phyloP scores from a whole-genome alignment of 2,797 vertebrate genomes.

The Microctenopoma lineatum region DNA sequence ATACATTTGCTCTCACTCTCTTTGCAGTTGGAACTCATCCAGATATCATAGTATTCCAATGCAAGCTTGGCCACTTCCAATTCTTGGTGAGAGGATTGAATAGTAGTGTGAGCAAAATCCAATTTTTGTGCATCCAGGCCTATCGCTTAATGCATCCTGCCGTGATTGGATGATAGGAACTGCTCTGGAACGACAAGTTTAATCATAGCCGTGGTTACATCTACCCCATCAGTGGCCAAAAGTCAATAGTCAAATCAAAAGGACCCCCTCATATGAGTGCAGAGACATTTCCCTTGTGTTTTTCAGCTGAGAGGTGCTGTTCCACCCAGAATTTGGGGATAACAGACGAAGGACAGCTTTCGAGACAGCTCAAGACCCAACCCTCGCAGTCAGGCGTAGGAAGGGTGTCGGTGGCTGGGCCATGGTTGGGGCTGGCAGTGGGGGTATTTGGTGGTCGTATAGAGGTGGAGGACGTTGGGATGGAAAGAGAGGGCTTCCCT shows the following conservation, averaged over 20 bases:
- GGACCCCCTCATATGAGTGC: conserved; percentile 73
- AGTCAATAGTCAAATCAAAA: conserved; percentile 75
- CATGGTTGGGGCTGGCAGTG: conserved; percentile 68
- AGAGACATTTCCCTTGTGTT: conserved; percentile 73
- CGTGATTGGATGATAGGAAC: conserved; percentile 68
- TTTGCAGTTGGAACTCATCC: conserved; percentile 57
- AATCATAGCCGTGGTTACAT: conserved; percentile 72
- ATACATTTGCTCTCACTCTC: conserved; percentile 39
- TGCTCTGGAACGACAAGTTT: conserved; percentile 73
- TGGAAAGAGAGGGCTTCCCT: conserved; percentile 80
- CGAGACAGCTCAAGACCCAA: conserved; percentile 43
- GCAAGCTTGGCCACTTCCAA: conserved; percentile 70
- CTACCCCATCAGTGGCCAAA: conserved; percentile 68
- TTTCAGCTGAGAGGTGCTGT: conserved; percentile 63
- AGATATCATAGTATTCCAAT: conserved; percentile 68
- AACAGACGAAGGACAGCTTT: conserved; percentile 53
- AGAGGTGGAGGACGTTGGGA: conserved; percentile 57
- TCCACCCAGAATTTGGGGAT: conserved; percentile 57
- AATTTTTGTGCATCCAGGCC: conserved; percentile 79
- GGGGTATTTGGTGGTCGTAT: conserved; percentile 68
- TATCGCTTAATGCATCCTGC: conserved; percentile 67
- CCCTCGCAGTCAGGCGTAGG: conserved; percentile 56
- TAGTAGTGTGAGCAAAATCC: conserved; percentile 72
- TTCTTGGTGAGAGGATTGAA: conserved; percentile 64
- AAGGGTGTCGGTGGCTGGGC: conserved; percentile 63